phyloP scores from a whole-genome alignment of 2,888 invertebrate genomes.

The Dexiosoma caninum region DNA sequence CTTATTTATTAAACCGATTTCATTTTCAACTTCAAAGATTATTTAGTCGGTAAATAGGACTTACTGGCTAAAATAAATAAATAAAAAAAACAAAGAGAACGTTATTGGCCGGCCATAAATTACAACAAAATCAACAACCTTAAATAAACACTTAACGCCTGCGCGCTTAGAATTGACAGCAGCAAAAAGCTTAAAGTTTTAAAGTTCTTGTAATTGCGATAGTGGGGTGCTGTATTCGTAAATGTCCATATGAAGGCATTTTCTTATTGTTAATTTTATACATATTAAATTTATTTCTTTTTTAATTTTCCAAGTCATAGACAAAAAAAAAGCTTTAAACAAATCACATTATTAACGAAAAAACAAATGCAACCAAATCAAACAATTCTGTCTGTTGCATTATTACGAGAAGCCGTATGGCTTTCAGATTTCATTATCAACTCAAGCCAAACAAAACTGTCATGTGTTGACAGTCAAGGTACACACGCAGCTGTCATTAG shows the following conservation, averaged over 20 bases:
- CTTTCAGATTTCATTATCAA: slow-evolving; percentile 62
- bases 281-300: not conserved
- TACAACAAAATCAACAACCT: slow-evolving; percentile 26
- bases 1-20: not conserved
- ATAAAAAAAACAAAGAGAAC: too few relatives aligned
- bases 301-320: not conserved
- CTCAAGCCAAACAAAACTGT: slow-evolving; percentile 60
- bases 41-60: slow-evolving; percentile 17
- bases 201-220: not conserved
- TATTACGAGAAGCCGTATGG: slow-evolving; percentile 53
- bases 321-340: slow-evolving; percentile 10
- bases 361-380: slow-evolving; percentile 1
- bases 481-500: slow-evolving; percentile 59
- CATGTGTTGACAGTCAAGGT: slow-evolving; percentile 61
- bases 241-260: not conserved
- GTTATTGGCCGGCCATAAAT: not conserved
- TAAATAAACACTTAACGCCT: slow-evolving; percentile 54
- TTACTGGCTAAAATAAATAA: not conserved
- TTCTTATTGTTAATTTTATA: too few relatives aligned
- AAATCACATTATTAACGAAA: not conserved
- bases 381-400: slow-evolving; percentile 24
- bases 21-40: not conserved
- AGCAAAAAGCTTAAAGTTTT: slow-evolving; percentile 16
- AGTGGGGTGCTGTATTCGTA: slow-evolving; percentile 15
- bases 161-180: slow-evolving; percentile 32